Evolutionary conservation across 2,113 vertebrate genomes (phyloP), one percentile per base, ranked within the genome.

Genomic region (Sylvia atricapilla): DNA sequence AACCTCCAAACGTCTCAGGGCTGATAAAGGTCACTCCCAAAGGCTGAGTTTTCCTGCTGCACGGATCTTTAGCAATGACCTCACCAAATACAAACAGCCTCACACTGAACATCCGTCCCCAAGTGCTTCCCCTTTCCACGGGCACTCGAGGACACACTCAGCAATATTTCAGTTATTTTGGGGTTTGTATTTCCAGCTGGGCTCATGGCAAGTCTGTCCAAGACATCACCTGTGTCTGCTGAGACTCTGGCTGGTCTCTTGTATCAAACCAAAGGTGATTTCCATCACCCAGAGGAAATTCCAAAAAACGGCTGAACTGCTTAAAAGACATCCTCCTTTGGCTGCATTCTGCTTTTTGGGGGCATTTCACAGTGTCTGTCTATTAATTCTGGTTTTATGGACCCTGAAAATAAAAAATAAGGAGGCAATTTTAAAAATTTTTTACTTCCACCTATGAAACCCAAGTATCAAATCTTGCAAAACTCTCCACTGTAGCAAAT

Each of bases 181-280:
- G 35, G 39, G 49, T 21, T 74, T 37, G 11, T n/a, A 6, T 33
- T 63, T 69, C 87, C 64, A 46, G 16, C 0, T n/a, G 25, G 28
- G 30, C 22, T 46, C n/a, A 4, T 0, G 1, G 50, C 6, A 70
- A 56, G 9, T 24, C 44, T 43, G 20, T 5, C 13, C 7, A 31
- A 70, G 33, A 16, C 22, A 39, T 75, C 20, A 25, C 8, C 67
- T 5, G 13, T 28, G 39, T n/a, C 30, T 66, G 13, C 9, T 19
- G 41, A 63, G 47, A 10, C 23, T 50, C 59, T 66, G 43, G 8
- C 5, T n/a, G 43, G 9, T 60, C 52, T 83, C 93, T 33, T 2
- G 0, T 25, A 52, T 22, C 63, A 79, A 80, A 44, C 19, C 49
- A 50, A 84, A 15, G 13, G 25, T 22, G 2, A 55, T 46, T 72